Base-by-base conservation (phyloP, 1,140 invertebrate species). In the Hyles euphorbiae region DNA sequence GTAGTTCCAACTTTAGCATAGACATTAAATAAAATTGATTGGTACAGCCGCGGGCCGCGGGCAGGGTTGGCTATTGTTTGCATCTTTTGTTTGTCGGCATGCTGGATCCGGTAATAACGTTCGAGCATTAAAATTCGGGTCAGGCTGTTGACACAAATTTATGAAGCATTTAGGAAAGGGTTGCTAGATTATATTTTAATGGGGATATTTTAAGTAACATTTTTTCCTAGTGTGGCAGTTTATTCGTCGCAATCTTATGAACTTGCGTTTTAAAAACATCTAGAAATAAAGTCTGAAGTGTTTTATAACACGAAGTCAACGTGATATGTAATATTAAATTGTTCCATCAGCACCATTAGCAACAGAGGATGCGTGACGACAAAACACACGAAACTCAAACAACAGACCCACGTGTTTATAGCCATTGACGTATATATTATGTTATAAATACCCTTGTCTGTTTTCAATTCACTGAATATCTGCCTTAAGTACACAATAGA, bases 111-210 rank as follows among this genome's bases (percentile, higher is more conserved):
- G 72, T 72, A 76, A 80, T 80, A 80, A 74, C 73, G 74, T 73
- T 76, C 60, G 64, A 74, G 61, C 77, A 82, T 81, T 84, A 78
- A 81, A 82, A 82, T 84, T 81, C 67, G 70, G 81, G 81, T 78
- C 77, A 76, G 71, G 78, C 72, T 76, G 81, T 76, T 83, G 77
- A 80, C 75, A 76, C 68, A 75, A 84, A 82, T 84, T 81, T 81
- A 81, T 80, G 73, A 74, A 67, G 61, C 70, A 63, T 67, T 76
- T 71, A 75, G 65, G 65, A 74, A 76, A 70, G 69, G 67, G 66
- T 65, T 68, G 62, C 68, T 66, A 72, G 59, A 71, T 82, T 74
- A 73, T 68, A 53, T 60, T 51, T 67, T 62, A 56, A 47, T 56
- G 33, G 36, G 45, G 53, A 22, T 45, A 54, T 43, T 44, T 54